Evolutionary conservation across 1,140 invertebrate genomes (phyloP), one percentile per base, ranked within the genome.

Genomic region (Drosophila grimshawi): DNA sequence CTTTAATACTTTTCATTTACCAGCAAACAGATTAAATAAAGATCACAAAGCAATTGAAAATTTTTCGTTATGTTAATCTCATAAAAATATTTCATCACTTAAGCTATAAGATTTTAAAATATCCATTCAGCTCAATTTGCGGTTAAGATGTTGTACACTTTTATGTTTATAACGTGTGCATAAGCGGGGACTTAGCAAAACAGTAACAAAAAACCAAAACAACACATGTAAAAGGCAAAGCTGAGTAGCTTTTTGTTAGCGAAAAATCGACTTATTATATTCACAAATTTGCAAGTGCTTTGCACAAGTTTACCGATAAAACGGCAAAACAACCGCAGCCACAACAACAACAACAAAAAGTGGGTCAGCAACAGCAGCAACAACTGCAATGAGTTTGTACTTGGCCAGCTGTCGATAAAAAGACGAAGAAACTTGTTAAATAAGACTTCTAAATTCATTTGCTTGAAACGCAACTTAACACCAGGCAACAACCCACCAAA

Each of bases 391-490:
- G 19, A 39, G 7, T 39, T 39, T 39, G 86, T 76, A 68, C 67
- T 79, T 73, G 78, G 53, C 62, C 52, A 74, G 80, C 82, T 83
- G 81, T 78, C 83, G 72, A 88, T 48, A 73, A 68, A 48, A 61
- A 29, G 65, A 66, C 43, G 41, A 43, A 51, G 53, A 82, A 86
- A 83, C 85, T 88, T 88, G 83, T 89, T 88, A 88, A 88, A 89
- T 88, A 88, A 89, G 83, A 88, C 85, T 88, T 88, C 80, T 83
- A 88, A 88, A 88, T 88, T 88, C 83, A 88, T 88, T 89, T 83
- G 82, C 72, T 70, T 53, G 69, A 67, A 80, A 88, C 73, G 69
- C 77, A 89, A 83, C 80, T 88, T 83, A 83, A 89, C 85, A 89
- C 85, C 85, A 74, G 76, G 66, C 67, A 78, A 81, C 80, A 73